These are phyloP conservation scores for Zapornia atra DNA, from an alignment of 2,113 vertebrate species.

Conservation along the genomic window DNA sequence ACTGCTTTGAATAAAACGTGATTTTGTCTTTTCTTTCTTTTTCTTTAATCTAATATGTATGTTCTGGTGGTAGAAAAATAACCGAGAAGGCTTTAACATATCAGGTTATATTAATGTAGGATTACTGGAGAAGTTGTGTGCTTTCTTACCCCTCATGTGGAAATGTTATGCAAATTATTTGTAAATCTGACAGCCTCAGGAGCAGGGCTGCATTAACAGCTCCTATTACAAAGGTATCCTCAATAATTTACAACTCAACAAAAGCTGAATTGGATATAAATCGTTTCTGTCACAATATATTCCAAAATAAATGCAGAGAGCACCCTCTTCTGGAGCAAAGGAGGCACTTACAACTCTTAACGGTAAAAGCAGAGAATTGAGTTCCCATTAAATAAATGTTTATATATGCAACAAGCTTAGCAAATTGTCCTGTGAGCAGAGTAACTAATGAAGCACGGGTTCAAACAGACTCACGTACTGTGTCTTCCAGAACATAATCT, in stretches of 20 bases:
- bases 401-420: background rate
- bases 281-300: conserved; percentile 10
- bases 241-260: conserved; percentile 69
- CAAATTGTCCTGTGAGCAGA: background rate
- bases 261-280: conserved; percentile 37
- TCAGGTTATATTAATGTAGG: conserved; percentile 68
- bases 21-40: conserved; percentile 28
- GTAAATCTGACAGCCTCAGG: conserved; percentile 74
- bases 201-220: conserved; percentile 66
- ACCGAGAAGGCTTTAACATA: conserved; percentile 58
- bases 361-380: background rate
- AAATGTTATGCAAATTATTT: conserved; percentile 81
- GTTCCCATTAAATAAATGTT: background rate
- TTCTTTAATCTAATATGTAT: conserved; percentile 16
- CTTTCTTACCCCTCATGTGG: conserved; percentile 68
- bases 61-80: conserved; percentile 60
- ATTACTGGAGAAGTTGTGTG: conserved; percentile 53
- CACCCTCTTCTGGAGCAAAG: conserved; percentile 77
- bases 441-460: background rate
- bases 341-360: background rate
- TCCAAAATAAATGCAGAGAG: conserved; percentile 70
- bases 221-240: conserved; percentile 68
- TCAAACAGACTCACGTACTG: background rate
- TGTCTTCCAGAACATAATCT: background rate
- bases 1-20: conserved; percentile 46